Percentiles rank a stretch among this genome's conserved stretches.
Conservation (phyloP, 2,797 vertebrate species). For the Galago senegalensis region DNA sequence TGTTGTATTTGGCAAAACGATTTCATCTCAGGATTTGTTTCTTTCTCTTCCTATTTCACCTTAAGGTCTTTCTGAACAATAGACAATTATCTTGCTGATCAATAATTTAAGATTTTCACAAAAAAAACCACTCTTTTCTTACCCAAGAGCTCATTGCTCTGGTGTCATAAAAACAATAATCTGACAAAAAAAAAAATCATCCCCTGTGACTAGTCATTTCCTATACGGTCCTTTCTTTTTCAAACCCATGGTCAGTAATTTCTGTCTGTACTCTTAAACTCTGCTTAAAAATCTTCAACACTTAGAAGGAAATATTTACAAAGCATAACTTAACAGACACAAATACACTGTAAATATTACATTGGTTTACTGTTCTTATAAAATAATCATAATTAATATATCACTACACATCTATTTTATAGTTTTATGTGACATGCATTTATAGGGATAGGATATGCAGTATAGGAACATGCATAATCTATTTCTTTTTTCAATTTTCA, state of each 20-base stretch:
- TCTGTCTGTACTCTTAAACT: not conserved
- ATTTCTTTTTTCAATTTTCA: not conserved
- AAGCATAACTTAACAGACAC: constrained; percentile 9
- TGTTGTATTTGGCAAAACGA: constrained; percentile 8
- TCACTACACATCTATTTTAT: not conserved
- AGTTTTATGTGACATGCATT: not conserved
- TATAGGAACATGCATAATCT: not conserved
- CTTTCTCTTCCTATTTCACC: constrained; percentile 51
- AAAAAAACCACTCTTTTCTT: constrained; percentile 15
- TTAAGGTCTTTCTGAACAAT: constrained; percentile 49
- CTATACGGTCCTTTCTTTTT: not conserved
- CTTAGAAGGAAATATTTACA: not conserved
- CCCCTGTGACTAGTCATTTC: not conserved
- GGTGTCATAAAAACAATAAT: constrained; percentile 32
- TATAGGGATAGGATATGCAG: not conserved
- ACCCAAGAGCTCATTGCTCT: constrained; percentile 33
- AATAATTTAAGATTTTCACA: constrained; percentile 66
- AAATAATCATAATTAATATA: not conserved
- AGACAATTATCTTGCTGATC: constrained; percentile 57
- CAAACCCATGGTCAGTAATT: constrained; percentile 45
- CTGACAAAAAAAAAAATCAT: not conserved
- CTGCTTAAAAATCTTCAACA: not conserved
- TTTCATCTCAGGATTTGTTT: constrained; percentile 14
- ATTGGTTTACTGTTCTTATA: not conserved
- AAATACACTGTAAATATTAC: not conserved